These are phyloP conservation scores for Premnoplex brunnescens DNA, from an alignment of 2,797 vertebrate species.

Conservation along the genomic window DNA sequence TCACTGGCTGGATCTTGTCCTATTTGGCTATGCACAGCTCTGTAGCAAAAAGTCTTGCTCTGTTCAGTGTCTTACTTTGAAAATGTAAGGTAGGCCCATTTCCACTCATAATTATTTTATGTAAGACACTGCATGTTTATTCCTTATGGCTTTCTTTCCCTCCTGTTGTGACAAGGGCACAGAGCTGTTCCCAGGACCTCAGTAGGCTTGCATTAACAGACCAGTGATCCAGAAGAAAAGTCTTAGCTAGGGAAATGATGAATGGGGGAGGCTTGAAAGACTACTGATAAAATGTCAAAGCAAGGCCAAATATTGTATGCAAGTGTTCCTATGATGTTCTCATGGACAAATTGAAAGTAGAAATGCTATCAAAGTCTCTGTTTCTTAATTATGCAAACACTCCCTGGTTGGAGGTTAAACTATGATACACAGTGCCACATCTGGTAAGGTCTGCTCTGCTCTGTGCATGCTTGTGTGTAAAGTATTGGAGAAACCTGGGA, in stretches of 20 bases:
- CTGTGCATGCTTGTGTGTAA: neutral
- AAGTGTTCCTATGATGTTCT: fast-evolving
- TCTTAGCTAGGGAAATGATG: neutral
- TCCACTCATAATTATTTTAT: neutral
- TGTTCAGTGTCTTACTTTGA: neutral
- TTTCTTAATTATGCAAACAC: neutral
- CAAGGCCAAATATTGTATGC: neutral
- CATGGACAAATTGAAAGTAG: neutral
- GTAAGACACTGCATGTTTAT: neutral
- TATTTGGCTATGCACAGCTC: neutral
- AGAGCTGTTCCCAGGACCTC: neutral
- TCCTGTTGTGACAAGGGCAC: neutral
- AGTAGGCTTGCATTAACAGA: neutral
- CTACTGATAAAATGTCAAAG: neutral
- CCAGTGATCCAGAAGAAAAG: neutral
- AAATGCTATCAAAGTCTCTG: neutral
- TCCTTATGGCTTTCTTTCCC: neutral
- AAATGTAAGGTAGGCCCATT: neutral
- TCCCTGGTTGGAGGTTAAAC: neutral
- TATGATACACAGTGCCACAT: neutral
- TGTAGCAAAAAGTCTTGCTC: neutral
- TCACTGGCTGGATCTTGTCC: neutral
- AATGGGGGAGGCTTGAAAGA: neutral
- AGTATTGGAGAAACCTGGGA: neutral
- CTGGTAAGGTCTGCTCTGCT: neutral